Evolutionary conservation across 2,797 vertebrate genomes (phyloP), one percentile per base, ranked within the genome.

Genomic region (Tenualosa ilisha): DNA sequence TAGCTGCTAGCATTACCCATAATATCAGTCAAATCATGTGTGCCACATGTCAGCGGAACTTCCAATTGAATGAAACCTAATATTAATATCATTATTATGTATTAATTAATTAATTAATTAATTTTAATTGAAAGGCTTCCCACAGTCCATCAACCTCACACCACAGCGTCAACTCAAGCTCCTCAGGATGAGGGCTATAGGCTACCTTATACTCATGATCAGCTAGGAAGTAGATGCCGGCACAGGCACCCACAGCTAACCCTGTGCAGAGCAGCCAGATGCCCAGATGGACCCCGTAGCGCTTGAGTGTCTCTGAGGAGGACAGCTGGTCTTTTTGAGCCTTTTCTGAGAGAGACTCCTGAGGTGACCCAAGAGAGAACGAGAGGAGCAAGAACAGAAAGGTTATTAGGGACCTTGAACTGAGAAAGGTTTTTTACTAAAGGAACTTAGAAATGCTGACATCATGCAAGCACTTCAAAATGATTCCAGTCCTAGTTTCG

Each of bases 281-380:
- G 0, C 91, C 86, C 56, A 97, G 11, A 81, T 97, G 90, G 89
- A 96, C 4, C 53, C 89, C 92, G 40, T 92, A 2, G 13, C 87
- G 93, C 85, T 85, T 82, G 81, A 96, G 40, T 84, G 86, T 94
- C 89, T 97, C 94, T 11, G 61, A 89, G 31, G 85, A 0, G 0
- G 96, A 91, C 31, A 95, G 85, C 63, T 63, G 11, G 0, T 93
- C 89, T 89, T 92, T 91, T 86, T 91, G 89, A 68, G 88, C 89
- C 81, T 91, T 92, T 88, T 98, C 97, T 8, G 95, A 93, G 82
- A 99, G 91, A 54, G 91, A 95, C 93, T 99, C 98, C 98, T 99
- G 90, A 63, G 83, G 84, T 56, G 56, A 79, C 2, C 40, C 79
- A 12, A 61, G 12, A 56, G 86, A 82, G 79, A 81, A 68, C 12